A percentile compares a stretch with the other conserved stretches of the same genome.
phyloP scores from a whole-genome alignment of 2,888 invertebrate species.

The Amblyjoppa proteus region DNA sequence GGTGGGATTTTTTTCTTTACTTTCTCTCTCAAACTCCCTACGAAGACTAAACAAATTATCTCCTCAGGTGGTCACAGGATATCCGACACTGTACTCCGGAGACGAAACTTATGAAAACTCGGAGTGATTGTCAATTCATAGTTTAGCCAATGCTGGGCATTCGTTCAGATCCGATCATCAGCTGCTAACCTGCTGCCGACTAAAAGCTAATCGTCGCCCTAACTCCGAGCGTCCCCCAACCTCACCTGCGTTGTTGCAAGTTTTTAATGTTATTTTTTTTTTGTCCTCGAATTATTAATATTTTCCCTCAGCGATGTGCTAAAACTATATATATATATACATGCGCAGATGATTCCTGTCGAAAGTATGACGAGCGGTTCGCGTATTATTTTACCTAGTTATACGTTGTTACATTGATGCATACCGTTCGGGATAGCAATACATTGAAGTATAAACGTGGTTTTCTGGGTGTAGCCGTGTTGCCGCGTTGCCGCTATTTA shows the following conservation, averaged over 20 bases:
- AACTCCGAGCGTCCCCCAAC: too few relatives aligned
- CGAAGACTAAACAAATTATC: conserved; percentile 29
- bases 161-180: too few relatives aligned
- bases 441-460: not conserved
- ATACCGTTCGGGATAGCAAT: not conserved
- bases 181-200: too few relatives aligned
- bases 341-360: not conserved
- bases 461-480: not conserved
- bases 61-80: not conserved
- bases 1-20: not conserved
- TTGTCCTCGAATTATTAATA: not conserved
- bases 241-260: not conserved
- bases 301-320: not conserved
- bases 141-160: too few relatives aligned
- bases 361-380: conserved; percentile 34
- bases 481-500: conserved; percentile 44
- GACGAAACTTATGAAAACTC: not conserved
- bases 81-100: not conserved
- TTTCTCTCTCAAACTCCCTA: not conserved
- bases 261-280: not conserved
- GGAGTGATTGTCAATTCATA: too few relatives aligned
- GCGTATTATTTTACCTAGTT: conserved; percentile 37
- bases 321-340: not conserved
- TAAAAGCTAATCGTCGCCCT: too few relatives aligned
- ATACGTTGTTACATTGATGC: not conserved